Evolutionary conservation across 2,113 vertebrate species (phyloP).

Genomic region (Protobothrops mucrosquamatus): DNA sequence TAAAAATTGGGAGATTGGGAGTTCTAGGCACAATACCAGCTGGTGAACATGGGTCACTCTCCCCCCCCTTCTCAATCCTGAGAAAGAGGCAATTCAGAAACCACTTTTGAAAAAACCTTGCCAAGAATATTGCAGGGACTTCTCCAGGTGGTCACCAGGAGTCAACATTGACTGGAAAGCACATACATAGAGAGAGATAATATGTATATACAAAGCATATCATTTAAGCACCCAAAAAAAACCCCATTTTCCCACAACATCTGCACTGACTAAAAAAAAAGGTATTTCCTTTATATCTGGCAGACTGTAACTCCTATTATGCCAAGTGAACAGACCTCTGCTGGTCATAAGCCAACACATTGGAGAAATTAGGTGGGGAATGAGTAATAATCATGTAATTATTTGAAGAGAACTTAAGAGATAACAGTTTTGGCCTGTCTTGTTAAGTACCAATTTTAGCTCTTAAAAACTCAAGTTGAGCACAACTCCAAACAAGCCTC

Average conservation of each 20-base stretch:
- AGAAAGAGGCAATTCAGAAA: neutral
- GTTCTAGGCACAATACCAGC: too few species aligned
- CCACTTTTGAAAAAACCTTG: neutral
- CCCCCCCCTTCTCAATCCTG: neutral
- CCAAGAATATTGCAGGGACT: neutral
- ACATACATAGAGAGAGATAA: neutral
- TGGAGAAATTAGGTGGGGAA: neutral
- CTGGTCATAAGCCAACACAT: neutral
- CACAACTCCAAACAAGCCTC: neutral
- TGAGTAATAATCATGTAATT: neutral
- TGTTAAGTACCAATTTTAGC: neutral
- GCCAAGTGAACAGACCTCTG: neutral
- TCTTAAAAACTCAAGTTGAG: neutral
- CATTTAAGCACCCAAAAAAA: neutral
- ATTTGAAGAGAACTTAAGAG: neutral
- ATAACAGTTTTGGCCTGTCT: neutral
- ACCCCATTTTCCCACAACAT: neutral
- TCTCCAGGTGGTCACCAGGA: neutral
- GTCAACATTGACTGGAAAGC: neutral
- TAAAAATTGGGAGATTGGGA: too few species aligned
- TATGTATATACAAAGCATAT: neutral
- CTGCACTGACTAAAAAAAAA: neutral
- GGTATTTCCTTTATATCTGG: neutral
- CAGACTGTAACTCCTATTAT: neutral
- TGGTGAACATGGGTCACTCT: too few species aligned